Conservation (phyloP, 35 echinoderm and acorn worm species). For the Chiridota heheva region DNA sequence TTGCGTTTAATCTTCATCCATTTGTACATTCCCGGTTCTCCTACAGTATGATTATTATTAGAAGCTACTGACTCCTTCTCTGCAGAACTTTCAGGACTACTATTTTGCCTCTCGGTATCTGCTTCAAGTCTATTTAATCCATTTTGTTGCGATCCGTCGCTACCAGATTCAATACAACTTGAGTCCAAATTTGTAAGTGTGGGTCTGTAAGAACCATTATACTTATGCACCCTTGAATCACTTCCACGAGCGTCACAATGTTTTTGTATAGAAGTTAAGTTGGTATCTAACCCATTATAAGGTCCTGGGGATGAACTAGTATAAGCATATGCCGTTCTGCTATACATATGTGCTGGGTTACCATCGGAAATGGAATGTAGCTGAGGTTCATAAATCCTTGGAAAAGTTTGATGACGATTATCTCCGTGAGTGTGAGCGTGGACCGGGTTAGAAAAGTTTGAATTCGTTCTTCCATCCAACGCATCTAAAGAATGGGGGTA, state of each 20-base stretch:
- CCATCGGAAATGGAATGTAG: slow-evolving; percentile 3
- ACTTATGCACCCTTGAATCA: slow-evolving; percentile 17
- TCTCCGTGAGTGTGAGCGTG: slow-evolving; percentile 37
- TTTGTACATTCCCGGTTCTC: slow-evolving; percentile 45
- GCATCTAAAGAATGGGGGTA: slow-evolving; percentile 21
- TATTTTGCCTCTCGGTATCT: slow-evolving; percentile 4
- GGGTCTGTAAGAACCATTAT: slow-evolving; percentile 30
- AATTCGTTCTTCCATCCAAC: not conserved
- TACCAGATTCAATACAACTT: slow-evolving; percentile 16
- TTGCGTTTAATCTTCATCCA: slow-evolving; percentile 52
- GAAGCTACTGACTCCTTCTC: not conserved
- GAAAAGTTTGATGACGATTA: slow-evolving; percentile 4
- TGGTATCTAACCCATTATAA: slow-evolving; percentile 31
- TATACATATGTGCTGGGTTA: slow-evolving; percentile 28
- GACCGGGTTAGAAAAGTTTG: slow-evolving; percentile 19
- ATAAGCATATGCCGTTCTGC: slow-evolving; percentile 32
- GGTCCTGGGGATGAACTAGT: slow-evolving; percentile 28
- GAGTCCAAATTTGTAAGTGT: slow-evolving; percentile 39
- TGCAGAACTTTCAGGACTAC: slow-evolving; percentile 2
- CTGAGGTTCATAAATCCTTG: slow-evolving; percentile 26
- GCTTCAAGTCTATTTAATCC: not conserved
- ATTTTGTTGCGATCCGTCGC: not conserved
- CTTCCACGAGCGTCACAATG: not conserved
- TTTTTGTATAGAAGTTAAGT: slow-evolving; percentile 33
- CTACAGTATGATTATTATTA: not conserved